phyloP scores from a whole-genome alignment of 2,797 vertebrate species.

The Coracias cyanogaster region DNA sequence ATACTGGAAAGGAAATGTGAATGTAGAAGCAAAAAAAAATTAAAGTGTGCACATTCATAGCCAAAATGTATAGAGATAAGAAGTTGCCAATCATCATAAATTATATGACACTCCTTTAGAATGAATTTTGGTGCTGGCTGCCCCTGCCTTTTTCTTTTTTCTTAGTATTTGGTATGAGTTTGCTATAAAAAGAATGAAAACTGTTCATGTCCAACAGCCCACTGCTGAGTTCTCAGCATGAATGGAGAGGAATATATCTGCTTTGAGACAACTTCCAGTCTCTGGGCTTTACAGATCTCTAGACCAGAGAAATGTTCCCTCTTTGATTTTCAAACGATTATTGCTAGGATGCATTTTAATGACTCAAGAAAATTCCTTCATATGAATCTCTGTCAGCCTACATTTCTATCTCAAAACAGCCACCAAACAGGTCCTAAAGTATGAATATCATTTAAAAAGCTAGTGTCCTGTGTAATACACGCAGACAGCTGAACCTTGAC shows the following conservation, averaged over 20 bases:
- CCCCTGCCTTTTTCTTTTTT: rapidly evolving
- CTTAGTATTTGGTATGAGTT: neutral
- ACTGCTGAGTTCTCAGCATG: neutral
- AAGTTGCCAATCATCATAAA: neutral
- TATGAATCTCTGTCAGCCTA: neutral
- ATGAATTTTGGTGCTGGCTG: neutral
- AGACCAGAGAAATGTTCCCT: neutral
- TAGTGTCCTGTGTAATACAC: neutral
- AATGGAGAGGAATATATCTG: neutral
- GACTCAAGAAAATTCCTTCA: neutral
- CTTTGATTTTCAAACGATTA: neutral
- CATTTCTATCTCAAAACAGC: neutral
- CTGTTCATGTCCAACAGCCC: neutral
- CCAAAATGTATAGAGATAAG: neutral
- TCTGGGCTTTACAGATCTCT: neutral
- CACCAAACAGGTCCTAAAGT: neutral
- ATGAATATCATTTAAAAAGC: neutral
- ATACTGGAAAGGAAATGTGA: neutral
- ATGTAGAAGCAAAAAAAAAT: neutral
- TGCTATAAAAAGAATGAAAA: neutral
- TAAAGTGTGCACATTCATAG: neutral
- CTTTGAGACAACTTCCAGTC: neutral
- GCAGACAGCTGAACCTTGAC: neutral
- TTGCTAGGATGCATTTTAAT: neutral
- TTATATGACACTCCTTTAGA: neutral